These are phyloP conservation scores for Lordiphosa andalusiaca DNA, from an alignment of 2,888 invertebrate genomes.

Conservation along the genomic window DNA sequence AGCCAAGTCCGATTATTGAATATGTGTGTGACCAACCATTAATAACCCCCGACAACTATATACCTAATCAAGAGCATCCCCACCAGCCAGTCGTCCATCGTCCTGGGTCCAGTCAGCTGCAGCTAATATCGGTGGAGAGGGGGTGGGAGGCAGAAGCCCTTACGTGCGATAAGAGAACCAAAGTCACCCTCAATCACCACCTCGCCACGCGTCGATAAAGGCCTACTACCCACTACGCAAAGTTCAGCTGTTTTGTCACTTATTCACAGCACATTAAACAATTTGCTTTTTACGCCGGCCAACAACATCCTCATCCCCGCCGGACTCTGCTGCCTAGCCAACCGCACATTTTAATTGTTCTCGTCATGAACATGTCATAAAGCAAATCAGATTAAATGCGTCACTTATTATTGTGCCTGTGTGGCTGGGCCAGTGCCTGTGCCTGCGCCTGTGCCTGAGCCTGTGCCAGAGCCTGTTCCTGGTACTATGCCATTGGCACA, in stretches of 20 bases:
- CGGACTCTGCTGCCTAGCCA: constrained; percentile 57
- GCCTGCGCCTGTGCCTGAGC: constrained; percentile 7
- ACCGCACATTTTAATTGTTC: constrained; percentile 77
- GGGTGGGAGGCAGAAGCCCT: constrained; percentile 23
- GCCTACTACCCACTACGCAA: constrained; percentile 58
- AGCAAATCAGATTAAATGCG: constrained; percentile 77
- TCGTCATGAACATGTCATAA: constrained; percentile 78
- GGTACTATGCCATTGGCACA: constrained; percentile 22
- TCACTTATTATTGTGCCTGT: constrained; percentile 70
- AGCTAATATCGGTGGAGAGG: constrained; percentile 31
- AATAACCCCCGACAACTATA: constrained; percentile 36
- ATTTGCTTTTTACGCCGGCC: constrained; percentile 76
- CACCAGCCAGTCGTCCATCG: neutral
- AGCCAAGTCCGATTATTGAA: constrained; percentile 34
- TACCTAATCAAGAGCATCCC: constrained; percentile 34
- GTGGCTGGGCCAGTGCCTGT: constrained; percentile 1
- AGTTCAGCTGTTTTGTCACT: constrained; percentile 75
- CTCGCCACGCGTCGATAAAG: constrained; percentile 60
- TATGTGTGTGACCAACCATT: constrained; percentile 46
- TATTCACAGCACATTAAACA: constrained; percentile 78
- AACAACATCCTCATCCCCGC: constrained; percentile 36
- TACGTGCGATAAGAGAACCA: constrained; percentile 41
- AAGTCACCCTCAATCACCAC: constrained; percentile 32
- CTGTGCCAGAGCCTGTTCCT: constrained; percentile 1
- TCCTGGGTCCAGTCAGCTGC: constrained; percentile 46